Base-by-base conservation (phyloP, 2,113 vertebrate genomes). In the Pseudorhombus dupliciocellatus region DNA sequence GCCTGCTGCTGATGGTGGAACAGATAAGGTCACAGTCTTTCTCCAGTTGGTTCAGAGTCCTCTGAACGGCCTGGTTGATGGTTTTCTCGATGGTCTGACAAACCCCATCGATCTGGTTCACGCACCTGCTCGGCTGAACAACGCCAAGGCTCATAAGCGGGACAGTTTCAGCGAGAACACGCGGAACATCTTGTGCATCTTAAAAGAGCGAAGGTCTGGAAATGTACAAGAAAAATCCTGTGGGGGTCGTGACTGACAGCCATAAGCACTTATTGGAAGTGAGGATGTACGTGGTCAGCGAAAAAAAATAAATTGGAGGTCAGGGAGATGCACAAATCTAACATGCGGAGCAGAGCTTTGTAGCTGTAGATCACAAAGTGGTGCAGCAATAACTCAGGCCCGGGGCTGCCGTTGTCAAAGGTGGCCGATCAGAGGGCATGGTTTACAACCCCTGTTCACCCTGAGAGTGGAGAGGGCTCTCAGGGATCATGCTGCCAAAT, bases 11-110 rank as follows among this genome's bases (percentile, higher is more conserved):
- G 67, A 93, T 92, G 21, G 90, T 92, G 15, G 83, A 87, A 75
- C 84, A 89, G 77, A 94, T 92, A 11, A 93, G 84, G 77, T 92
- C 88, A 46, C 86, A 92, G 84, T 95, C 94, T 81, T 90, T 94
- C 83, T 94, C 94, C 84, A 94, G 91, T 83, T 94, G 92, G 84
- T 95, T 79, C 70, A 95, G 71, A 16, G 91, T 94, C 84, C 93
- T 94, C 88, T 94, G 93, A 48, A 94, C 91, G 0, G 93, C 92
- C 87, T 95, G 93, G 88, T 92, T 93, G 71, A 95, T 94, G 77
- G 88, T 94, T 84, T 94, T 94, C 87, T 94, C 94, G 42, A 95
- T 93, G 44, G 93, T 94, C 75, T 91, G 87, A 75, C 94, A 95
- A 78, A 94, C 88, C 4, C 84, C 87, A 1, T 93, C 93, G 4